Evolutionary conservation across 2,113 vertebrate species (phyloP), one percentile per base, ranked within the genome.

Genomic region (Periophthalmus modestus): DNA sequence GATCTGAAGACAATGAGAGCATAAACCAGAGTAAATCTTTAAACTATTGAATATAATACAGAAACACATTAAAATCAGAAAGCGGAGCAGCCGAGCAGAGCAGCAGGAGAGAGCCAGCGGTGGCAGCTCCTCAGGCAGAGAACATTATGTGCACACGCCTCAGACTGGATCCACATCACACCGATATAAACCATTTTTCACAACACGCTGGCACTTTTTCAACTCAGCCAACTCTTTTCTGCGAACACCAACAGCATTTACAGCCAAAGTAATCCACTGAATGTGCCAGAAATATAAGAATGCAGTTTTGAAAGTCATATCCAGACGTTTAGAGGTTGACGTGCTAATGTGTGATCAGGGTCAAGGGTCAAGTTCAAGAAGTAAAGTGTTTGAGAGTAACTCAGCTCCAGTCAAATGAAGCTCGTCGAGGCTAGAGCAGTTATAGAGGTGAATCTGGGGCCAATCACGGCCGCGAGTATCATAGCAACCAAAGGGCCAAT

Each of bases 121-220:
- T 36, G 14, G 15, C 34, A 43, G 55, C 55, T 70, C 52, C 68
- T 18, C n/a, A 69, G 23, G 73, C 2, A 18, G 28, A 21, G 18
- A 21, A 67, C 39, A 23, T 80, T 79, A 83, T 79, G 76, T 79
- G 84, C 77, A 65, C 12, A 82, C 77, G 73, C 78, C 13, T 84
- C 74, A 74, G 34, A 23, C 33, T 50, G n/a, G 68, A 74, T 18
- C 23, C 67, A 62, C 28, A 39, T 1, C 11, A 15, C 75, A 43
- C 62, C 28, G 7, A 76, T 59, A 50, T 15, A 10, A 43, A 33
- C 24, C 33, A 34, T 24, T 52, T 34, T 48, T 24, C 14, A 7
- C 68, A 0, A n/a, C 39, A 43, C 39, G 10, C 36, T 21, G 5
- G 5, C 46, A 16, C 7, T 21, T 68, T 46, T 55, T 71, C 39